Conservation (phyloP, 1,140 invertebrate genomes). For the Hormaphis cornu region DNA sequence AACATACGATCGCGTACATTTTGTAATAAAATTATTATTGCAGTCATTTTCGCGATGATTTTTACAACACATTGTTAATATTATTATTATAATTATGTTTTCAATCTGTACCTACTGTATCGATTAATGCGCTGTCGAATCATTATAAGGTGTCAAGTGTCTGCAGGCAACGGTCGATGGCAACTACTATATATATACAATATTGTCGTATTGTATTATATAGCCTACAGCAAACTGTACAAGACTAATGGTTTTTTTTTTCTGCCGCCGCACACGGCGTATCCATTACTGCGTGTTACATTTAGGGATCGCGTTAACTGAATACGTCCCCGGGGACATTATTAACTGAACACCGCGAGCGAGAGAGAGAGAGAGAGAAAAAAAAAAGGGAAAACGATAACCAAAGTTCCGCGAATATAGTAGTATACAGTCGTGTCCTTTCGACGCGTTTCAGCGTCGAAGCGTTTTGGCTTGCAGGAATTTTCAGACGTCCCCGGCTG, state of each 20-base stretch:
- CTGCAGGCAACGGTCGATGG: background rate
- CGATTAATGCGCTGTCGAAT: too few relatives aligned
- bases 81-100: too few relatives aligned
- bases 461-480: background rate
- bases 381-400: background rate
- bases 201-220: constrained; percentile 12
- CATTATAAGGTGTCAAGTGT: constrained; percentile 28
- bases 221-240: background rate
- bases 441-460: background rate
- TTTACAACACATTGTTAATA: too few relatives aligned
- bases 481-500: too few relatives aligned
- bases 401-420: background rate
- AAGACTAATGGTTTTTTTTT: constrained; percentile 22
- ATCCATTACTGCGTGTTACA: constrained; percentile 3
- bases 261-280: background rate
- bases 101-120: too few relatives aligned
- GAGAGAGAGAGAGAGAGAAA: background rate
- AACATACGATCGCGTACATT: background rate
- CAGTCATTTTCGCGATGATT: too few relatives aligned
- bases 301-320: constrained; percentile 17
- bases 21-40: too few relatives aligned
- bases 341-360: constrained; percentile 7
- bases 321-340: constrained; percentile 27
- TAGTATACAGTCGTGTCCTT: constrained; percentile 20
- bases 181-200: too few relatives aligned